phyloP scores from a whole-genome alignment of 2,888 invertebrate genomes.

The Alloscopus bannaensis region DNA sequence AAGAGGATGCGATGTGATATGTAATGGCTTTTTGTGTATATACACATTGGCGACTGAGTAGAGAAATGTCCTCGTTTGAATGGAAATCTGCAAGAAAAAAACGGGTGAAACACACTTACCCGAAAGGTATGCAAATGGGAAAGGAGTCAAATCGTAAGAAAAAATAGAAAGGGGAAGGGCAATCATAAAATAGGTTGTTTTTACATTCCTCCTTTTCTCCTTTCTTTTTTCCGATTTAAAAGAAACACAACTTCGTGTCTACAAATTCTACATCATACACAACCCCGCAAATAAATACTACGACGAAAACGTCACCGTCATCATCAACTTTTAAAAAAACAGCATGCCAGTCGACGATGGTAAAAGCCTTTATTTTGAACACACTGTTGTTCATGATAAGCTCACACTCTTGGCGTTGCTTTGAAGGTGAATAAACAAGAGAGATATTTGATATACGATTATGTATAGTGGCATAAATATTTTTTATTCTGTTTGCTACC shows the following conservation, averaged over 20 bases:
- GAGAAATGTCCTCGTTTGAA: constrained; percentile 7
- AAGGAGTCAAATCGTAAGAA: not conserved
- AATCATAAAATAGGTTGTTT: constrained; percentile 42
- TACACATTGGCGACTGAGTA: not conserved
- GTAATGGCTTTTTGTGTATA: not conserved
- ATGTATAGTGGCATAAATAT: no score
- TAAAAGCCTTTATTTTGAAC: constrained; percentile 30
- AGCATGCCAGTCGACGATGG: not conserved
- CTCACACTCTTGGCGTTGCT: constrained; percentile 24
- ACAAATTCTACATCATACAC: no score
- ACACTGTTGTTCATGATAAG: constrained; percentile 50
- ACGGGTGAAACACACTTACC: constrained; percentile 1
- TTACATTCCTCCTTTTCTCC: constrained; percentile 20
- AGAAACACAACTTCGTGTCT: constrained; percentile 16
- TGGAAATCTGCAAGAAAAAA: constrained; percentile 37
- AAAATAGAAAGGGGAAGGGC: constrained; percentile 31
- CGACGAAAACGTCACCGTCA: constrained; percentile 22
- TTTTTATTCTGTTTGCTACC: no score
- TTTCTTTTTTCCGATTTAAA: constrained; percentile 23
- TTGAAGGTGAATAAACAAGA: no score
- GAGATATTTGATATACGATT: no score
- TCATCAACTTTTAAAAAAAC: constrained; percentile 7
- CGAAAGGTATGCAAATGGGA: not conserved
- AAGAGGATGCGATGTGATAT: not conserved
- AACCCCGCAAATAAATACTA: constrained; percentile 31